Evolutionary conservation across 2,888 invertebrate species (phyloP).

Genomic region (Hypercompe scribonia): DNA sequence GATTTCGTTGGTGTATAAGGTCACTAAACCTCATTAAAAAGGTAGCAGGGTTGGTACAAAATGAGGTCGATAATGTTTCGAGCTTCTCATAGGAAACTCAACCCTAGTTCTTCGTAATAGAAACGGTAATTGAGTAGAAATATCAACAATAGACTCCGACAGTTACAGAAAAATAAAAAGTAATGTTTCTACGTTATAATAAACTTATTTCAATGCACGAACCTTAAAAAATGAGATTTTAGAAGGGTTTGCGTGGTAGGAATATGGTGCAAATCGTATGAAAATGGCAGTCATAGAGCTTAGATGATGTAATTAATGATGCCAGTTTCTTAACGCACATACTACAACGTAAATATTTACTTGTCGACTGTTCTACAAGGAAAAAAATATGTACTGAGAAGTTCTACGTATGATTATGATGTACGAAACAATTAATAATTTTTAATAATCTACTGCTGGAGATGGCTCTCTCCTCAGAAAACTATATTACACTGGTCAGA

Average conservation of each 20-base stretch:
- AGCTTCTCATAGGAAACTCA: background rate
- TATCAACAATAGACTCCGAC: conserved; percentile 1
- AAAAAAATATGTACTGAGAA: too few species aligned
- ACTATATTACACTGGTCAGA: too few species aligned
- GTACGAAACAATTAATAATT: too few species aligned
- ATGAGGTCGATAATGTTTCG: background rate
- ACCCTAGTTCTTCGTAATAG: background rate
- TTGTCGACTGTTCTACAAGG: background rate
- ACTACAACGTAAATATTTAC: background rate
- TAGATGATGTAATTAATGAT: conserved; percentile 31
- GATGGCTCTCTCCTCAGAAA: too few species aligned
- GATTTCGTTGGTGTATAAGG: background rate
- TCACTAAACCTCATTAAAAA: background rate
- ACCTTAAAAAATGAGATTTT: conserved; percentile 38
- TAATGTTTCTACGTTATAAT: conserved; percentile 23
- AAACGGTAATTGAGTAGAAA: background rate
- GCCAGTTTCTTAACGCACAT: background rate
- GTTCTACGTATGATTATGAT: background rate
- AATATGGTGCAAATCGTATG: conserved; percentile 33
- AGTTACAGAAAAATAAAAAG: conserved; percentile 37
- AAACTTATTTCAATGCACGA: conserved; percentile 37
- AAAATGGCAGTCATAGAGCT: conserved; percentile 44
- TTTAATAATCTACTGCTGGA: too few species aligned
- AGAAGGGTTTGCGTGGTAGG: conserved; percentile 20
- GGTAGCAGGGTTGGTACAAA: background rate